phyloP scores from a whole-genome alignment of 2,113 vertebrate genomes.

The Scalopus aquaticus region DNA sequence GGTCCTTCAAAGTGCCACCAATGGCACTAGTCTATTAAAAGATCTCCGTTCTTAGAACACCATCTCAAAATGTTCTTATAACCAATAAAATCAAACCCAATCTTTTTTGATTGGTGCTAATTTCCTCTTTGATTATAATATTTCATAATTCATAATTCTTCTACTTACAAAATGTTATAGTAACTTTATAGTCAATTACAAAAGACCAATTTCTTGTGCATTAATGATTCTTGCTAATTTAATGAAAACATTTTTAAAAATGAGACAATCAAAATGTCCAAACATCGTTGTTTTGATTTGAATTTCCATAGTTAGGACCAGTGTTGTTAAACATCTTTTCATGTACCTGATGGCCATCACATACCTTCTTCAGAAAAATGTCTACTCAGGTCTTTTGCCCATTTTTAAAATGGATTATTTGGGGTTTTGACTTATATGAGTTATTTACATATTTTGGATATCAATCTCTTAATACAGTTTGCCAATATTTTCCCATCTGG shows the following conservation, averaged over 20 bases:
- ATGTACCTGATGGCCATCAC: not conserved
- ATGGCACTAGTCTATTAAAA: not conserved
- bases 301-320: not conserved
- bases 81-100: not conserved
- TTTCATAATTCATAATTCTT: constrained; percentile 10
- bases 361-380: not conserved
- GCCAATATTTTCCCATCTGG: not conserved
- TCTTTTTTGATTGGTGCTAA: not conserved
- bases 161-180: constrained; percentile 33
- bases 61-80: not conserved
- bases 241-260: constrained; percentile 31
- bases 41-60: not conserved
- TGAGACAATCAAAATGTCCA: not conserved
- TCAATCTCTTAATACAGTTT: not conserved
- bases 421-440: not conserved
- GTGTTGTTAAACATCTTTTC: not conserved
- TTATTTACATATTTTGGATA: not conserved
- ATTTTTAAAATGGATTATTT: not conserved
- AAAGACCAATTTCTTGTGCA: not conserved
- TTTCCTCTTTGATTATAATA: not conserved
- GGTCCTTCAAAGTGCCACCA: not conserved
- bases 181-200: not conserved
- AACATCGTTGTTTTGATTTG: not conserved
- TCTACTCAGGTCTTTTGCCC: not conserved
- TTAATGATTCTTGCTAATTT: not conserved